A percentile compares a stretch with the other conserved stretches of the same genome.
These are phyloP conservation scores for Selenia dentaria DNA, from an alignment of 2,888 invertebrate genomes.

Conservation along the genomic window DNA sequence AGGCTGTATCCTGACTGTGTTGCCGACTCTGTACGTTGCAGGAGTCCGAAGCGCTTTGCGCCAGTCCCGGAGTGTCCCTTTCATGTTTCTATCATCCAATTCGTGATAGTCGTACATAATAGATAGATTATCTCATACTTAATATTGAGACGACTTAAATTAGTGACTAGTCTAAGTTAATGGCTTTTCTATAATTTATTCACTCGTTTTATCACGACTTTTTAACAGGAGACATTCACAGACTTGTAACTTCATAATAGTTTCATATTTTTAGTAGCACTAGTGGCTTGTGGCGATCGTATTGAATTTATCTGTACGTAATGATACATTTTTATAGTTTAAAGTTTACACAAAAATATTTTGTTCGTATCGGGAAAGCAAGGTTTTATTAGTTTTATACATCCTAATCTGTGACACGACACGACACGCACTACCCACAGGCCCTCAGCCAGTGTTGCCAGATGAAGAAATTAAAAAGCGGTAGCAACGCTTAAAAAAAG, in stretches of 20 bases:
- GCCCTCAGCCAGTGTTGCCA: too few relatives aligned
- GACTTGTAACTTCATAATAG: slow-evolving; percentile 1
- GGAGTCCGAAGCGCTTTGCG: slow-evolving; percentile 94
- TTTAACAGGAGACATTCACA: slow-evolving; percentile 4
- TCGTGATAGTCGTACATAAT: slow-evolving; percentile 78
- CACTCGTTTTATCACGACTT: slow-evolving; percentile 5
- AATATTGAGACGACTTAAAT: slow-evolving; percentile 14
- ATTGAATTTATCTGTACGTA: slow-evolving; percentile 1
- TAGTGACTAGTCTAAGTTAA: slow-evolving; percentile 28
- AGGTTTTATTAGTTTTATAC: too few relatives aligned
- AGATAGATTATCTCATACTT: slow-evolving; percentile 31
- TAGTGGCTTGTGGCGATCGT: not conserved
- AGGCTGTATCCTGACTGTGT: slow-evolving; percentile 93
- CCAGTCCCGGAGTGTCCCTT: slow-evolving; percentile 90
- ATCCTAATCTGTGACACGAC: too few relatives aligned
- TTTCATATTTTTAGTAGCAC: slow-evolving; percentile 1
- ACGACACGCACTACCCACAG: too few relatives aligned
- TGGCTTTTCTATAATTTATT: slow-evolving; percentile 10
- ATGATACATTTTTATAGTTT: slow-evolving; percentile 2
- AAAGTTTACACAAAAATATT: too few relatives aligned
- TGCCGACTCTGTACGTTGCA: slow-evolving; percentile 94
- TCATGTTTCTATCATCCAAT: slow-evolving; percentile 76
- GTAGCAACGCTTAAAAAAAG: too few relatives aligned
- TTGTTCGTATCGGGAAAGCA: too few relatives aligned
- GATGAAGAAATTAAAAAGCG: too few relatives aligned